Percentiles rank a stretch among this genome's conserved stretches.
Conservation (phyloP, 2,113 vertebrate genomes). For the Rousettus leschenaultii region DNA sequence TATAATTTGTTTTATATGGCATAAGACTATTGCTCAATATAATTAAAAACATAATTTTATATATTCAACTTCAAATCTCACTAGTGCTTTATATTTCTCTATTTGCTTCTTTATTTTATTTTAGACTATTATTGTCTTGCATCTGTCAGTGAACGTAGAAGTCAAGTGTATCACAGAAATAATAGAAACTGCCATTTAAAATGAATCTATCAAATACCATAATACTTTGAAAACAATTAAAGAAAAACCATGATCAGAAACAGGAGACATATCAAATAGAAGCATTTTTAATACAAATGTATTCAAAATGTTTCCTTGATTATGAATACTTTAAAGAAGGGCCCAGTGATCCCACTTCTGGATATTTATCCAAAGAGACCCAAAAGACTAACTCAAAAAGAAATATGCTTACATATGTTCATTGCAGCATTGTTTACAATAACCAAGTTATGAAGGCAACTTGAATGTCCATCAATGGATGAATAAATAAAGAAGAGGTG, state of each 20-base stretch:
- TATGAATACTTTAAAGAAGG: background rate
- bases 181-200: background rate
- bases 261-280: background rate
- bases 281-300: background rate
- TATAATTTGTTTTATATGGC: background rate
- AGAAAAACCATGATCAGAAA: background rate
- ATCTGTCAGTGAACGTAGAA: background rate
- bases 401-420: too few species aligned
- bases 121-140: background rate
- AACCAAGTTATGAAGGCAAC: too few species aligned
- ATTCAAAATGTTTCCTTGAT: too few species aligned
- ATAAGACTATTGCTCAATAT: background rate
- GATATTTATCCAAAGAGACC: too few species aligned
- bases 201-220: background rate
- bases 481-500: too few species aligned
- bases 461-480: too few species aligned
- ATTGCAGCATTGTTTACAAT: too few species aligned
- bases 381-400: too few species aligned
- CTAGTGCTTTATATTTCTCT: background rate
- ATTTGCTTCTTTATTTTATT: background rate
- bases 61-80: background rate
- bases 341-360: too few species aligned
- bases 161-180: background rate
- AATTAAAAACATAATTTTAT: background rate
- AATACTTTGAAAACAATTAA: background rate